Evolutionary conservation across 2,888 invertebrate genomes (phyloP).

Genomic region (Pterostichus madidus): DNA sequence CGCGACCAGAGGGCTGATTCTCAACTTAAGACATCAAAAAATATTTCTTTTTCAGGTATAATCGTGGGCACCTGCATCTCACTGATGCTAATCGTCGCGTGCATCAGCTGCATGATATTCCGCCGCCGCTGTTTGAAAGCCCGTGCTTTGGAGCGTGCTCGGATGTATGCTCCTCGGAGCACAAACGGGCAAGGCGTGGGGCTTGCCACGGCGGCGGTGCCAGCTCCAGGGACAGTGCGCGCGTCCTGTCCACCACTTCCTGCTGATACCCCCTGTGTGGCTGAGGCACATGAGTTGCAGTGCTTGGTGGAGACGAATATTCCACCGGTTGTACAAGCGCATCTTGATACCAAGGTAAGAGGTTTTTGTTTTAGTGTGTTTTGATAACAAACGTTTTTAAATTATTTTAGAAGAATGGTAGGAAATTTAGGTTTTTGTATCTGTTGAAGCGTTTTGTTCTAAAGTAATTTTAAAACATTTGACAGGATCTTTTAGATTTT

Average conservation of each 20-base stretch:
- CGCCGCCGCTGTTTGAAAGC: constrained; percentile 75
- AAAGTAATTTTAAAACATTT: too few species aligned
- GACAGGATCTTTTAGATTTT: too few species aligned
- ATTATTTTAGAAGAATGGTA: too few species aligned
- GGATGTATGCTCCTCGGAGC: constrained; percentile 67
- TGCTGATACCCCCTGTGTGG: constrained; percentile 68
- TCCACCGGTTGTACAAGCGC: constrained; percentile 71
- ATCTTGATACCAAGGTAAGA: constrained; percentile 81
- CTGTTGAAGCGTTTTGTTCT: too few species aligned
- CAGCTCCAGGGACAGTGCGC: constrained; percentile 71
- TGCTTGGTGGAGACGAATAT: constrained; percentile 74
- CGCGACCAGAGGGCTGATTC: too few species aligned
- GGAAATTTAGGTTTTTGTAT: too few species aligned
- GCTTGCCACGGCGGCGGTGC: constrained; percentile 72
- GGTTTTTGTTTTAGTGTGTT: not conserved
- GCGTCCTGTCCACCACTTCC: constrained; percentile 62
- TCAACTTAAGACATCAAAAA: too few species aligned
- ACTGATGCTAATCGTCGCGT: constrained; percentile 76
- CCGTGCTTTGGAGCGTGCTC: constrained; percentile 70
- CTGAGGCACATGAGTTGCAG: constrained; percentile 75
- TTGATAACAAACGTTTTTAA: too few species aligned
- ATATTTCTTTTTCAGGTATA: constrained; percentile 76
- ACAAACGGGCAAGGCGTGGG: constrained; percentile 65
- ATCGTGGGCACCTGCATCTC: constrained; percentile 78
- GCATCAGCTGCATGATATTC: constrained; percentile 78